Evolutionary conservation across 1,140 invertebrate species (phyloP), one percentile per base, ranked within the genome.

Genomic region (Sinella curviseta): DNA sequence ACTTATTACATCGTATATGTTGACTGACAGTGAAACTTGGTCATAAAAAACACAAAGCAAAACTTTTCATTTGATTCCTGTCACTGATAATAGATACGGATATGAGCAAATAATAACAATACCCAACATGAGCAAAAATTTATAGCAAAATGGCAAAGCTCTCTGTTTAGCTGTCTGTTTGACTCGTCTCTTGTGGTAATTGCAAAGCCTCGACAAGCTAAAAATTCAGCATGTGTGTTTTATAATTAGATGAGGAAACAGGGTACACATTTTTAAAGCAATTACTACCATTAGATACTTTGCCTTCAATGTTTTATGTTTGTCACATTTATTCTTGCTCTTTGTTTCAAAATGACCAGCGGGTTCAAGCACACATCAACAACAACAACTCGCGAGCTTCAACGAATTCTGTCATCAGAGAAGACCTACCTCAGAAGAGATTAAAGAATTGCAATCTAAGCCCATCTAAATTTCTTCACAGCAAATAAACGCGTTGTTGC

Each of bases 21-120:
- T n/a, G 26, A 65, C 65, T 70, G 65, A 70, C 65, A 70, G 65
- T 12, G 3, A 24, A n/a, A 70, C 8, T 70, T 31, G 30, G 65
- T 33, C 31, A 70, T 70, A 70, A 70, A 70, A 33, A 8, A 4
- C 12, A 14, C 2, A 70, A n/a, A 24, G 31, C 8, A 70, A 70
- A 17, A 70, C 24, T 60, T 60, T 70, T 33, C 65, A 70, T 70
- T 70, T 70, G 65, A 70, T 70, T 70, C 65, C 65, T 70, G 65
- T 70, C 65, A 70, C 65, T 70, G 65, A 70, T 70, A 70, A 70
- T 70, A 70, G 65, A 70, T 70, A 70, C 65, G 65, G 26, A 70
- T 70, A 31, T 33, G 31, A 70, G 65, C 65, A 70, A 70, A 70
- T 70, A 70, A 60, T 65, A 2, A 70, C 65, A 26, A 65, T 65